Percentiles rank a stretch among this genome's conserved stretches.
Conservation (phyloP, 2,797 vertebrate species). For the Potorous gilbertii region DNA sequence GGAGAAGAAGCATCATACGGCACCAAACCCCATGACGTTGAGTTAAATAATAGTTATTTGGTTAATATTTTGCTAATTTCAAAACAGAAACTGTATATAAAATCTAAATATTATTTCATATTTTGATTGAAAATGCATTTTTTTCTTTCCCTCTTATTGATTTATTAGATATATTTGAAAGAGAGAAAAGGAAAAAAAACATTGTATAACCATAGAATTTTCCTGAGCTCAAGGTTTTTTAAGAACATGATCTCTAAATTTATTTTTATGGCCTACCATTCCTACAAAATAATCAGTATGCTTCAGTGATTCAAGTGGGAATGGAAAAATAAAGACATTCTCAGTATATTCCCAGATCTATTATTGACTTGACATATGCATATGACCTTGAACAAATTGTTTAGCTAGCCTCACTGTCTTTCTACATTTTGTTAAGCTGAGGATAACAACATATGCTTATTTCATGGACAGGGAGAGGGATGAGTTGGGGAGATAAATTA, state of each 20-base stretch:
- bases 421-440: neutral
- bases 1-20: neutral
- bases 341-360: neutral
- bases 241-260: neutral
- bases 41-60: too few species aligned
- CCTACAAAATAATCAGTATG: neutral
- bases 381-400: neutral
- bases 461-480: neutral
- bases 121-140: neutral
- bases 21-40: too few species aligned
- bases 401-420: neutral
- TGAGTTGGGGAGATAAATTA: neutral
- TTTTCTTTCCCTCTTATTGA: neutral
- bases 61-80: too few species aligned
- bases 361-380: neutral
- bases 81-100: too few species aligned
- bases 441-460: neutral
- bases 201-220: neutral
- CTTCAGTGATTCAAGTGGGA: neutral
- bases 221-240: neutral
- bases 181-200: neutral
- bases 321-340: neutral
- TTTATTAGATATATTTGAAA: neutral
- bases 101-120: too few species aligned
- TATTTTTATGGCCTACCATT: neutral